phyloP scores from a whole-genome alignment of 2,888 invertebrate species.

The Luperina testacea region DNA sequence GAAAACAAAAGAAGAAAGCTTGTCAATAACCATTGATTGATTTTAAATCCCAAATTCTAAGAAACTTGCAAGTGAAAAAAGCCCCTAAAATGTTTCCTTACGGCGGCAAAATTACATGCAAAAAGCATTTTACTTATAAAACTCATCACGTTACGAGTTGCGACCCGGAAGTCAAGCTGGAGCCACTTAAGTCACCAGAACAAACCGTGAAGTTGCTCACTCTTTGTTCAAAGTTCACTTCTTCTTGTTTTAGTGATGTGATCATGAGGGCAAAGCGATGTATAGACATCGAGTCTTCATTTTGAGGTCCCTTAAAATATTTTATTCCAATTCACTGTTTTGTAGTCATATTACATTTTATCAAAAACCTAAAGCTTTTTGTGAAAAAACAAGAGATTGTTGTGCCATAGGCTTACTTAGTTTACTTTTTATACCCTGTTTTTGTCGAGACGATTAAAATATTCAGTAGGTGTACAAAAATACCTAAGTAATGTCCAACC shows the following conservation, averaged over 20 bases:
- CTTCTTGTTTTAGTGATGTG: slow-evolving; percentile 41
- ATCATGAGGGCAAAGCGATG: neutral
- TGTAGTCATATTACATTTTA: neutral
- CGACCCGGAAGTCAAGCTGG: slow-evolving; percentile 49
- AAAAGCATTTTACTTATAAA: slow-evolving; percentile 41
- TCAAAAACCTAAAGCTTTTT: too few species aligned
- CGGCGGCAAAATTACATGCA: slow-evolving; percentile 22
- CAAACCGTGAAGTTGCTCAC: slow-evolving; percentile 40
- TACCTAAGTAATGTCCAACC: too few species aligned
- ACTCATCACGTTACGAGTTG: slow-evolving; percentile 55
- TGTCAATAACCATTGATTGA: slow-evolving; percentile 3
- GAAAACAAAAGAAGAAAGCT: neutral
- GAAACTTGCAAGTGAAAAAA: slow-evolving; percentile 13
- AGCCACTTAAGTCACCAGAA: slow-evolving; percentile 42
- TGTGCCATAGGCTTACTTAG: neutral
- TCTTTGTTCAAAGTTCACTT: slow-evolving; percentile 35
- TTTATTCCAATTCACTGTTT: neutral
- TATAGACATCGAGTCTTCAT: slow-evolving; percentile 2
- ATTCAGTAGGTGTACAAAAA: neutral
- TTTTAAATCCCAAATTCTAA: slow-evolving; percentile 9
- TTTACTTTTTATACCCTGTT: neutral
- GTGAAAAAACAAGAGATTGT: neutral
- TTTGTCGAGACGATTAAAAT: neutral
- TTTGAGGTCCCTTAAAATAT: neutral
- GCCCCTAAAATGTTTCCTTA: neutral